Evolutionary conservation across 35 echinoderm and acorn worm genomes (phyloP).

Genomic region (Apostichopus parvimensis): DNA sequence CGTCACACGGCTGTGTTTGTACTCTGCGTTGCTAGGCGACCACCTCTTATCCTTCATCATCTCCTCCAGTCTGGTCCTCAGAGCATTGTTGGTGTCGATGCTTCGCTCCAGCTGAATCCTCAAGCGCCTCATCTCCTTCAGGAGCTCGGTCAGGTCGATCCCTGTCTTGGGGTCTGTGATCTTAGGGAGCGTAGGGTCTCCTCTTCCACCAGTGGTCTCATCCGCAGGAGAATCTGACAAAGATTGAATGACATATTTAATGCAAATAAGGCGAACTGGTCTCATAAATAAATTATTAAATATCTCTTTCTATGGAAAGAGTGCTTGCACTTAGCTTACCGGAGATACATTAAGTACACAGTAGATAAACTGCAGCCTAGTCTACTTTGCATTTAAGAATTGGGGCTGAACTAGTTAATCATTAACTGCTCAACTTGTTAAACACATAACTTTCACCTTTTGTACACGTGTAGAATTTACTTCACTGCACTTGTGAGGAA

Average conservation of each 20-base stretch:
- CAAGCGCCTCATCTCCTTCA: constrained; percentile 80
- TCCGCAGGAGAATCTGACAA: not conserved
- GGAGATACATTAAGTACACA: too few species aligned
- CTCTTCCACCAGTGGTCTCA: not conserved
- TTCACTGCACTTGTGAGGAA: too few species aligned
- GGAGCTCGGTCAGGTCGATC: constrained; percentile 82
- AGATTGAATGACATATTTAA: not conserved
- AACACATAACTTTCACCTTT: too few species aligned
- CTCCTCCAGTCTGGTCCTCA: constrained; percentile 80
- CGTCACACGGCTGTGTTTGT: not conserved
- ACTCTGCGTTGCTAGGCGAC: constrained; percentile 18
- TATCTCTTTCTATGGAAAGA: too few species aligned
- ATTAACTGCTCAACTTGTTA: too few species aligned
- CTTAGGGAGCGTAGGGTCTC: constrained; percentile 1
- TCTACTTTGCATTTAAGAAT: too few species aligned
- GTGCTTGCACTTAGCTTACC: too few species aligned
- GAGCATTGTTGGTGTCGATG: constrained; percentile 95
- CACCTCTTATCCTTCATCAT: constrained; percentile 40
- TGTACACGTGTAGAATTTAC: too few species aligned
- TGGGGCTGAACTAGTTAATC: too few species aligned
- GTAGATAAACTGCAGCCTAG: too few species aligned
- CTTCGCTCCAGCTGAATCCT: constrained; percentile 90
- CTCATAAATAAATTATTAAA: not conserved
- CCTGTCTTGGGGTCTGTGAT: constrained; percentile 70
- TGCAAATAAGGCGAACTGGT: not conserved